Base-by-base conservation (phyloP, 2,113 vertebrate species). In the Heptranchias perlo region DNA sequence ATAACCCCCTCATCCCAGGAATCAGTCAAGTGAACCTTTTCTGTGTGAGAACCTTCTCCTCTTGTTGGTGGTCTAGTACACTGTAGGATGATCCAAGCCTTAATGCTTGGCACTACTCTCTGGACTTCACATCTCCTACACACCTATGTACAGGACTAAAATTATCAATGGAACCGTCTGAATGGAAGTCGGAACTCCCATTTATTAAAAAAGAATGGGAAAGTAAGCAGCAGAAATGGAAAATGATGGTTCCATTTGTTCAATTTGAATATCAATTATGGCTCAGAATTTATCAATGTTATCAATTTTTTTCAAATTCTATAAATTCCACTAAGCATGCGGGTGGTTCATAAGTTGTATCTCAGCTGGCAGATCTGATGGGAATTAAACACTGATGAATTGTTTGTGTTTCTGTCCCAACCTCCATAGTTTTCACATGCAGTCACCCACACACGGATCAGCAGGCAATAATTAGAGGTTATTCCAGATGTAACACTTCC, bases 321-420 rank as follows among this genome's bases (percentile, higher is more conserved):
- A 23, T 25, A 47, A 64, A 94, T 28, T 39, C 91, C n/a, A 47
- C n/a, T 0, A 65, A 64, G n/a, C 21, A 93, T 64, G 92, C 67
- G 92, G 92, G 92, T 94, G 61, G 62, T 64, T 94, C 61, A 65
- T 39, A 23, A 67, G 3, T 91, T 31, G 87, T 21, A 94, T 65
- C 92, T 94, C n/a, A 65, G 39, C 62, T 44, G 62, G 61, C 39
- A 61, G 92, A 94, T 65, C 31, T 94, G 39, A 65, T 47, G 62
- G n/a, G 65, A 65, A 94, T 94, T 94, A 94, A 94, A 94, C 92
- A 39, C 62, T 94, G 92, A 13, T 47, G 92, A 64, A 94, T 67
- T 94, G 31, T 65, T 94, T 65, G 61, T 64, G 62, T 94, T 47
- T 23, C 92, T 67, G 39, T 94, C 92, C 18, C 61, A 94, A 4